These are phyloP conservation scores for Drosophila seguyi DNA, from an alignment of 1,140 invertebrate species.

Conservation along the genomic window DNA sequence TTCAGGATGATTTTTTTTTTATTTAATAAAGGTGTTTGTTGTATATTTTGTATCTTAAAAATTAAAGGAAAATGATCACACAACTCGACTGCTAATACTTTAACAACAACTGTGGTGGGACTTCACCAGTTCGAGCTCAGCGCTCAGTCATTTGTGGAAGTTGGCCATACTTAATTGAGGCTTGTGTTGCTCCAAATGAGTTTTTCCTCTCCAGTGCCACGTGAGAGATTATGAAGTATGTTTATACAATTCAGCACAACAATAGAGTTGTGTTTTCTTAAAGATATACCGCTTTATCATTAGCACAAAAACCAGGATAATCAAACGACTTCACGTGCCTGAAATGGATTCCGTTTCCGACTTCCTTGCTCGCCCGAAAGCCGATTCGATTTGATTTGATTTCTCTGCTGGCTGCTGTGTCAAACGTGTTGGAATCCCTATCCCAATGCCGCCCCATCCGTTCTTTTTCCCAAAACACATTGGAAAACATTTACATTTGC, in stretches of 20 bases:
- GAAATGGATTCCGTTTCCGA: conserved; percentile 69
- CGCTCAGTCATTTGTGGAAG: conserved; percentile 36
- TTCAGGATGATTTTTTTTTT: background rate
- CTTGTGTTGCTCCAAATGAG: conserved; percentile 49
- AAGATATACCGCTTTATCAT: conserved; percentile 34
- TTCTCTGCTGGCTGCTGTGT: conserved; percentile 46
- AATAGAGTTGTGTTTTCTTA: conserved; percentile 13
- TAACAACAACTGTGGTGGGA: background rate
- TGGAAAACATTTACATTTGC: conserved; percentile 74
- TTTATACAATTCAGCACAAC: conserved; percentile 18
- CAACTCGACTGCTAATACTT: background rate
- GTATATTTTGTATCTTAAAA: background rate
- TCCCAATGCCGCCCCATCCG: background rate
- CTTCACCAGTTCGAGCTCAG: background rate
- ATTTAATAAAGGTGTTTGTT: background rate
- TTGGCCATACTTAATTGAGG: conserved; percentile 46
- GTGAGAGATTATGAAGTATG: conserved; percentile 46
- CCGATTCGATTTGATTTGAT: conserved; percentile 73
- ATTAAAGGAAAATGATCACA: background rate
- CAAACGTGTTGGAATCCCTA: conserved; percentile 42
- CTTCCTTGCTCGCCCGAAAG: conserved; percentile 26
- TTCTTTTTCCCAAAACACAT: conserved; percentile 11
- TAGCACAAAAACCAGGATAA: conserved; percentile 61
- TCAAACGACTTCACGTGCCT: conserved; percentile 73
- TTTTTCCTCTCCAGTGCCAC: conserved; percentile 38